Conservation (phyloP, 2,113 vertebrate genomes). For the Hippocampus mohnikei region DNA sequence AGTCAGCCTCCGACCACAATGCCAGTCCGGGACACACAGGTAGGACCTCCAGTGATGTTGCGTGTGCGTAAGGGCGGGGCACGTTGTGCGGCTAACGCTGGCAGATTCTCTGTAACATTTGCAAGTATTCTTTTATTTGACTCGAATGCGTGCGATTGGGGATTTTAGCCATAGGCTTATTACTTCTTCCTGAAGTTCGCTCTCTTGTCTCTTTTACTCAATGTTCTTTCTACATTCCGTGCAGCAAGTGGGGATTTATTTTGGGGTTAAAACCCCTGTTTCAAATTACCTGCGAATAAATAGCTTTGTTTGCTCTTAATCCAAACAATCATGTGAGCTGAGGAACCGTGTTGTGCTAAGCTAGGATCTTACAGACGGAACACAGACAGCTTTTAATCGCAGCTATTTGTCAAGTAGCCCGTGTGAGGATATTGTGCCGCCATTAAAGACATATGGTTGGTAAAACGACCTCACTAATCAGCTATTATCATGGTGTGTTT, state of each 20-base stretch:
- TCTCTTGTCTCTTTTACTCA: conserved; percentile 64
- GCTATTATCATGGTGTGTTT: not conserved
- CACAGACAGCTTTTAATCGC: conserved; percentile 61
- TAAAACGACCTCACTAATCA: conserved; percentile 14
- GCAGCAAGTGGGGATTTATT: conserved; percentile 55
- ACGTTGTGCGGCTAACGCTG: not conserved
- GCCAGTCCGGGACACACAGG: conserved; percentile 83
- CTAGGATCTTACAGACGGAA: conserved; percentile 56
- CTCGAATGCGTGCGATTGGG: conserved; percentile 68
- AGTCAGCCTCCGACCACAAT: conserved; percentile 84
- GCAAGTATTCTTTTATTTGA: conserved; percentile 60
- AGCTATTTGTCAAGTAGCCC: conserved; percentile 54
- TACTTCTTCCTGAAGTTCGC: conserved; percentile 67
- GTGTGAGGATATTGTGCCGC: conserved; percentile 37
- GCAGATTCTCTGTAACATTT: conserved; percentile 31
- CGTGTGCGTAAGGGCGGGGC: not conserved
- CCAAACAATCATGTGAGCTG: conserved; percentile 59
- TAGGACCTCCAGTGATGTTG: conserved; percentile 63
- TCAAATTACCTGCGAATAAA: conserved; percentile 72
- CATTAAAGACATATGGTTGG: conserved; percentile 42
- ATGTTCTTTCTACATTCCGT: conserved; percentile 67
- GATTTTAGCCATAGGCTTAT: conserved; percentile 67
- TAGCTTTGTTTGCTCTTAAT: conserved; percentile 75
- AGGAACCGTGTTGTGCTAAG: conserved; percentile 53
- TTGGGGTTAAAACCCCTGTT: conserved; percentile 57